Base-by-base conservation (phyloP, 2,888 invertebrate species). In the Temnothorax rugatulus region DNA sequence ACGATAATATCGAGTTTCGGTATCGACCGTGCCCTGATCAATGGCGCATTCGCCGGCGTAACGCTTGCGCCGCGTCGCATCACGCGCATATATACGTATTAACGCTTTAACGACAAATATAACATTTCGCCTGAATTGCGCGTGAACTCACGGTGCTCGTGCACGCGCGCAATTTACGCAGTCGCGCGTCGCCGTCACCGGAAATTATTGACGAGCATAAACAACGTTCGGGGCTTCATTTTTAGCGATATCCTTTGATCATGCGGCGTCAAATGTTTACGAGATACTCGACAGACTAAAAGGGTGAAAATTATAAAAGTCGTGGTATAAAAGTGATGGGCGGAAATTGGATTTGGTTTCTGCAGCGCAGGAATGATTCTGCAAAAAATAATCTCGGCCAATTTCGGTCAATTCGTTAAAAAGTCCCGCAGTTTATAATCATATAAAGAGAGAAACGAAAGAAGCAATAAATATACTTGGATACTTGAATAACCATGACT, bases 31-130 rank as follows among this genome's bases (percentile, higher is more conserved):
- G 13, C 47, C 59, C 34, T 59, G 79, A 81, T 81, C 79, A 81
- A 81, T 73, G 47, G 34, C 57, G 57, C 79, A 71, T 59, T 73
- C 59, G 73, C 47, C 59, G 34, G 59, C 47, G 64, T 44, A 77
- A 69, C 69, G 71, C 47, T 38, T 34, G 75, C 29, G 15, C 7
- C 41, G 9, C 66, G 44, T 52, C 69, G 47, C 75, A 52, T 71
- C 75, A 18, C 54, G 29, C n/a, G 7, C 7, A 25, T 71, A 54
- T 47, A 71, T 15, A 34, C 47, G 38, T 81, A 81, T 81, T 81
- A 81, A 73, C 59, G 79, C 74, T 81, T 81, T 81, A 73, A 81
- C 59, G 79, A 73, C 79, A 81, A 81, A 81, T 81, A 81, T 81
- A 81, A 81, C 79, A 81, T 81, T 81, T 81, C 25, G 79, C 44